Evolutionary conservation across 2,797 vertebrate genomes (phyloP), one percentile per base, ranked within the genome.

Genomic region (Poecilia picta): DNA sequence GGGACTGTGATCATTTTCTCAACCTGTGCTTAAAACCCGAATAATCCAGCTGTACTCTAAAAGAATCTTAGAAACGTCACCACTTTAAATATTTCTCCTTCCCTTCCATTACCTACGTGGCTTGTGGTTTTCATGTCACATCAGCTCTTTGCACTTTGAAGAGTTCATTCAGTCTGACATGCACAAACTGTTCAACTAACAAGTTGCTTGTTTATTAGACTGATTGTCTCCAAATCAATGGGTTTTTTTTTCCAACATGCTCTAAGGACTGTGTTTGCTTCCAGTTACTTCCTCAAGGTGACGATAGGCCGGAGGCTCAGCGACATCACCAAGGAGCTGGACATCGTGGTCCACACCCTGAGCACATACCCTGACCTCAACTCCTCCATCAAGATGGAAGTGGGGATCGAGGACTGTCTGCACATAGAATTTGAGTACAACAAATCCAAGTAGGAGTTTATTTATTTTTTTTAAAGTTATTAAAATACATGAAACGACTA

Each of bases 361-460:
- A 98, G 98, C 94, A 98, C 98, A 0, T 99, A 99, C 90, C 98
- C 98, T 0, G 98, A 99, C 87, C 96, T 99, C 88, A 99, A 99
- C 94, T 99, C 98, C 11, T 99, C 98, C 74, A 99, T 99, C 84
- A 99, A 98, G 92, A 99, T 99, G 98, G 98, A 99, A 90, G 98
- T 99, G 68, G 98, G 98, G 39, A 99, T 99, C 0, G 98, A 99
- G 89, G 98, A 99, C 81, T 99, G 98, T 87, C 96, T 99, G 77
- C 98, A 99, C 94, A 99, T 99, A 41, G 98, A 99, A 92, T 99
- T 99, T 33, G 98, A 99, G 92, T 99, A 99, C 88, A 99, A 99
- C 93, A 99, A 99, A 89, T 99, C 98, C 93, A 99, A 99, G 98
- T 99, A 95, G 96, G 97, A 46, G 41, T n/a, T 71, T 5, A 4